Percentiles rank a stretch among this genome's conserved stretches.
Evolutionary conservation across 2,113 vertebrate genomes (phyloP).

Genomic region (Pseudois nayaur): DNA sequence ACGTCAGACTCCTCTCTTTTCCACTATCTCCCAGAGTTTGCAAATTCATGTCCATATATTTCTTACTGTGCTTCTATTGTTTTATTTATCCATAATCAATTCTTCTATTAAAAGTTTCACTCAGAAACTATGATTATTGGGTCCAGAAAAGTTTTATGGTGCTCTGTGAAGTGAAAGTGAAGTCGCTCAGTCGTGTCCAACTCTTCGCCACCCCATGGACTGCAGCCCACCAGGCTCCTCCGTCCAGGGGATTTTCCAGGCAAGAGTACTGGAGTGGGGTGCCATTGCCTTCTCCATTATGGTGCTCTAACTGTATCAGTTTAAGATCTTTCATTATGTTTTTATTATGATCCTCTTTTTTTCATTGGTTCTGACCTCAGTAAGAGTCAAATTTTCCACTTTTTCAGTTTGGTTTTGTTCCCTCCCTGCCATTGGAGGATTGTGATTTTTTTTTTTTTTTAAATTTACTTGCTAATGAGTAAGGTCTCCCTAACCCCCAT

Average conservation of each 20-base stretch:
- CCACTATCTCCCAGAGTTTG: not conserved
- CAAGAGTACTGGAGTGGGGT: too few species aligned
- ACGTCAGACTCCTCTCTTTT: not conserved
- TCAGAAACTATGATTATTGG: not conserved
- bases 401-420: not conserved
- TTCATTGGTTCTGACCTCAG: not conserved
- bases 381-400: not conserved
- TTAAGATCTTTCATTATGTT: not conserved
- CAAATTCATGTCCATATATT: not conserved
- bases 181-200: too few species aligned
- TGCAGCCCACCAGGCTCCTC: too few species aligned
- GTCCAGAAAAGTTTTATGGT: not conserved
- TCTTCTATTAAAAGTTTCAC: not conserved
- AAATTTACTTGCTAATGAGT: not conserved
- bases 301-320: not conserved
- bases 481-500: not conserved
- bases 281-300: not conserved
- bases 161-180: not conserved
- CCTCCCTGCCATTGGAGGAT: not conserved
- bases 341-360: not conserved
- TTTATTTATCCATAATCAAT: slow-evolving; percentile 10
- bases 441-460: not conserved
- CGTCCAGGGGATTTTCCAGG: too few species aligned
- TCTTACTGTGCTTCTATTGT: not conserved
- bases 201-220: too few species aligned